Evolutionary conservation across 2,888 invertebrate species (phyloP).

Genomic region (Oeneis ivallda): DNA sequence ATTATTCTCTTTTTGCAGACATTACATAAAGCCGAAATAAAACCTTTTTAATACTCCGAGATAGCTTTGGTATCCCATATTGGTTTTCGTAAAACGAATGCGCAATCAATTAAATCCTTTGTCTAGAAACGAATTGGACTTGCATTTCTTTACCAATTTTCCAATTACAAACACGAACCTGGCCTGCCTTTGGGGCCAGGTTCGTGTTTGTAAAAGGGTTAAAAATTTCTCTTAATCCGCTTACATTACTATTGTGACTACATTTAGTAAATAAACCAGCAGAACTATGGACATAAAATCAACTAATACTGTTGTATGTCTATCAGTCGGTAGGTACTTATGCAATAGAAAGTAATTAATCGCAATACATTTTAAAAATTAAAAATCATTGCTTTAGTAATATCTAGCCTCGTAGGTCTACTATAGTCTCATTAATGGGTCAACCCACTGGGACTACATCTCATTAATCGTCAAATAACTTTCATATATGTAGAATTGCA

Average conservation of each 20-base stretch:
- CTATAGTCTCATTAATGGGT: too few relatives aligned
- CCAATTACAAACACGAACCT: conserved; percentile 21
- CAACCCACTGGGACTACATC: too few relatives aligned
- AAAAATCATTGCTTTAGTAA: too few relatives aligned
- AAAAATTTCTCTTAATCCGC: conserved; percentile 10
- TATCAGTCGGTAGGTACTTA: not conserved
- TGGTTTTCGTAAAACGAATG: conserved; percentile 21
- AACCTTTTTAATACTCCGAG: conserved; percentile 1
- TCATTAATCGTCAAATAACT: too few relatives aligned
- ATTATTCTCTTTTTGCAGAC: not conserved
- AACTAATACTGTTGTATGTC: not conserved
- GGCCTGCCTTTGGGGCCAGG: conserved; percentile 20
- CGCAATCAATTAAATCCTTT: conserved; percentile 23
- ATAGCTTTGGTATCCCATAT: conserved; percentile 18
- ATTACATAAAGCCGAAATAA: not conserved
- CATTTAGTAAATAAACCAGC: too few relatives aligned
- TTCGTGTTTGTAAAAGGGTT: too few relatives aligned
- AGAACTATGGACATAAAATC: too few relatives aligned
- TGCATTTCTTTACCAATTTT: conserved; percentile 20
- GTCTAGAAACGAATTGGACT: conserved; percentile 21
- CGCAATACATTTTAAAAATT: too few relatives aligned
- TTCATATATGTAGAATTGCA: too few relatives aligned
- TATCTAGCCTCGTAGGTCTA: too few relatives aligned
- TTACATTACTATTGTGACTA: not conserved
- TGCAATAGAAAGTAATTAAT: not conserved